Percentiles rank a stretch among this genome's conserved stretches.
phyloP scores from a whole-genome alignment of 2,113 vertebrate genomes.

The Erinaceus europaeus region DNA sequence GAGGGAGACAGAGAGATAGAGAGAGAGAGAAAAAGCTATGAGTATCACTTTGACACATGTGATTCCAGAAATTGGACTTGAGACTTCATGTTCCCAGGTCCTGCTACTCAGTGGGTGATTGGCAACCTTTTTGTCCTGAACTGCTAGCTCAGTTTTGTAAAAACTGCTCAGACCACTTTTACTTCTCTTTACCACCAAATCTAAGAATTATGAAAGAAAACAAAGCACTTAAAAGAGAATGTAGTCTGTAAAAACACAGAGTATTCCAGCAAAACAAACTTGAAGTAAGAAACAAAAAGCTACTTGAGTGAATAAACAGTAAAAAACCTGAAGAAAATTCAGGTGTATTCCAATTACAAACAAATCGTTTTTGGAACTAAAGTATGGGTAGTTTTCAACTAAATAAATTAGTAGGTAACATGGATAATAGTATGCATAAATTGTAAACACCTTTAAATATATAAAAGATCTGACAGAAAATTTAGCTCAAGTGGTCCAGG shows the following conservation, averaged over 20 bases:
- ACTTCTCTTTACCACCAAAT: neutral
- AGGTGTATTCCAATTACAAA: neutral
- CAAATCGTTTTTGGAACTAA: neutral
- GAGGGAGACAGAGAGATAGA: no score
- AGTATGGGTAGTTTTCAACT: neutral
- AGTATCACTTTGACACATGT: no score
- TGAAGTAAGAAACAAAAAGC: neutral
- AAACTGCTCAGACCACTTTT: neutral
- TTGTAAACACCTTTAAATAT: neutral
- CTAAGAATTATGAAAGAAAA: constrained; percentile 10
- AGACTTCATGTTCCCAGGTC: no score
- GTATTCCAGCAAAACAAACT: constrained; percentile 3
- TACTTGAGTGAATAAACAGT: constrained; percentile 14
- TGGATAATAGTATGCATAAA: neutral
- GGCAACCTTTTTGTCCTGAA: neutral
- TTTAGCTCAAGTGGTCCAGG: no score
- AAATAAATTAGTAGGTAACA: neutral
- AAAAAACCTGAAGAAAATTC: neutral
- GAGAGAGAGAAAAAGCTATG: no score
- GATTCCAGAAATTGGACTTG: no score
- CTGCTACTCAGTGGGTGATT: neutral
- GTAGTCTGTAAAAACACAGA: neutral
- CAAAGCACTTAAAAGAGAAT: neutral
- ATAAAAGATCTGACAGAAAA: neutral
- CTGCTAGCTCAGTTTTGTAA: neutral